These are phyloP conservation scores for Aphodius granarius DNA, from an alignment of 2,888 invertebrate species.

Conservation along the genomic window DNA sequence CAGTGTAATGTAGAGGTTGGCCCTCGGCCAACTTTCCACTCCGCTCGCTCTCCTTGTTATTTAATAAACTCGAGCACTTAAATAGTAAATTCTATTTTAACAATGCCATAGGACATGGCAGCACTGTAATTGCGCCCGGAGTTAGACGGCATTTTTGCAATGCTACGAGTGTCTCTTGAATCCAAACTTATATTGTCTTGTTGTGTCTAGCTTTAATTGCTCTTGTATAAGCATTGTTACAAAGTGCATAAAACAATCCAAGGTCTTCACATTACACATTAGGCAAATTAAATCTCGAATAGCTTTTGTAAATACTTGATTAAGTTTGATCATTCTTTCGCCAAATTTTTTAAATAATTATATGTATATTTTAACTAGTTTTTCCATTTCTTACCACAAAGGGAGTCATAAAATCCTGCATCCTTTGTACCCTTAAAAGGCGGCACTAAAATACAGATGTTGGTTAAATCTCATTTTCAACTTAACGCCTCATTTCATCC, in stretches of 20 bases:
- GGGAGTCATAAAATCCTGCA: not conserved
- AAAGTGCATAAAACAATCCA: not conserved
- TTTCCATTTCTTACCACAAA: not conserved
- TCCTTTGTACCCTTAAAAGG: not conserved
- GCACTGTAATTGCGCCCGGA: constrained; percentile 35
- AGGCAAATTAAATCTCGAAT: too few species aligned
- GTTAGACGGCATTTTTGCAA: constrained; percentile 21
- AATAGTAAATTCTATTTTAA: constrained; percentile 25
- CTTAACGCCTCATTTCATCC: not conserved
- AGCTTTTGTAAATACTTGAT: too few species aligned
- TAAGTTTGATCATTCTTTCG: too few species aligned
- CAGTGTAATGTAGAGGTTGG: constrained; percentile 21
- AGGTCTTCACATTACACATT: not conserved
- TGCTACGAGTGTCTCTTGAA: constrained; percentile 13
- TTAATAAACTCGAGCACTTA: constrained; percentile 22
- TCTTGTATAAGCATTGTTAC: not conserved
- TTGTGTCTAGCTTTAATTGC: not conserved
- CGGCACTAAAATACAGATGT: not conserved
- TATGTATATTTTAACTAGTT: not conserved
- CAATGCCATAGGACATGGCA: constrained; percentile 19
- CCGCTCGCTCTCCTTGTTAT: constrained; percentile 17
- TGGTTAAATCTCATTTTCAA: not conserved
- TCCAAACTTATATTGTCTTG: not conserved
- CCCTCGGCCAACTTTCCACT: constrained; percentile 15
- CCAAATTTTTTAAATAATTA: too few species aligned